Conservation (phyloP, 1,140 invertebrate genomes). For the Pemphigus obesinymphae region DNA sequence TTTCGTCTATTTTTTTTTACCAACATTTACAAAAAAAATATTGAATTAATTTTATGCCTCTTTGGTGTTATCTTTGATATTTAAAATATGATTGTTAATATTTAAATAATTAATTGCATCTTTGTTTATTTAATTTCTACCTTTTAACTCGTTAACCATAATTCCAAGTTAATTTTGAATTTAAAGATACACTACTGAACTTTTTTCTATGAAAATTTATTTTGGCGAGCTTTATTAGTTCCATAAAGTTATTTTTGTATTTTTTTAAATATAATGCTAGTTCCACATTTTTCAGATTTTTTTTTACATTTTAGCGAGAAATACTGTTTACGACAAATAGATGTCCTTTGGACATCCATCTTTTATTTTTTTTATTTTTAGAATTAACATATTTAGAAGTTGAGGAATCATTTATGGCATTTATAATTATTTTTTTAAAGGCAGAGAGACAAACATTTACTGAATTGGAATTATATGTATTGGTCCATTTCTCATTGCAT, state of each 20-base stretch:
- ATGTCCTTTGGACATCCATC: background rate
- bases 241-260: background rate
- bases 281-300: background rate
- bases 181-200: background rate
- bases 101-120: background rate
- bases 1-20: background rate
- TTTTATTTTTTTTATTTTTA: too few species aligned
- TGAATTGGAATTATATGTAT: background rate
- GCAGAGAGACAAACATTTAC: background rate
- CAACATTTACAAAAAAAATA: background rate
- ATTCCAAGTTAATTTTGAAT: background rate
- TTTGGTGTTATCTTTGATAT: background rate
- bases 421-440: background rate
- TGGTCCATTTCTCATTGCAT: background rate
- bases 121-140: background rate
- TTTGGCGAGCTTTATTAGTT: background rate
- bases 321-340: background rate
- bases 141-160: background rate
- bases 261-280: background rate
- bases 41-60: background rate
- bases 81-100: background rate
- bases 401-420: background rate
- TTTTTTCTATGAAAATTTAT: background rate
- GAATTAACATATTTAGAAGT: background rate
- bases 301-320: background rate